phyloP scores from a whole-genome alignment of 2,888 invertebrate species.

The Chymomyza amoena region DNA sequence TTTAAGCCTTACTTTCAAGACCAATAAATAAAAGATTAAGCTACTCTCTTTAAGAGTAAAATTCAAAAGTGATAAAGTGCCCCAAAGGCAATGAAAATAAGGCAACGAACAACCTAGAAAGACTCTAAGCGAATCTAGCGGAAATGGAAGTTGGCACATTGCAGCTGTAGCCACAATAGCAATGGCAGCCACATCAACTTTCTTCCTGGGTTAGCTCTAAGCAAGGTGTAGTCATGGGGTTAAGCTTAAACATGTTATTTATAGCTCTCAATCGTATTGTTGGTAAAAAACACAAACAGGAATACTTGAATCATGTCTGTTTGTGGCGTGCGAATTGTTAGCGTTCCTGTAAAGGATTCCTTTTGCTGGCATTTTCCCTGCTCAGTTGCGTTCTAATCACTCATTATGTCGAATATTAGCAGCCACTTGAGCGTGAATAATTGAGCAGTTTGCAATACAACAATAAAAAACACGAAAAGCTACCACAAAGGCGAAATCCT shows the following conservation, averaged over 20 bases:
- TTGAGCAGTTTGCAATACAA: constrained; percentile 28
- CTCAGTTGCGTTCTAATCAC: constrained; percentile 6
- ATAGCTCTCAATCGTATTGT: constrained; percentile 28
- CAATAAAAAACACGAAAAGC: neutral
- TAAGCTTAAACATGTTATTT: constrained; percentile 62
- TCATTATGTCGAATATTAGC: constrained; percentile 10
- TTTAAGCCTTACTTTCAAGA: no score
- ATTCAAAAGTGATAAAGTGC: neutral
- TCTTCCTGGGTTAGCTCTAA: neutral
- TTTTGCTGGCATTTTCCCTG: neutral
- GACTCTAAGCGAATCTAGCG: neutral
- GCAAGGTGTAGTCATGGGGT: constrained; percentile 40
- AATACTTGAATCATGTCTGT: constrained; percentile 43
- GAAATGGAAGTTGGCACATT: neutral
- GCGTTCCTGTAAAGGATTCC: neutral
- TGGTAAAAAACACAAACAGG: neutral
- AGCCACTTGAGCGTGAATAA: constrained; percentile 13
- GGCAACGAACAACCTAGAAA: constrained; percentile 6
- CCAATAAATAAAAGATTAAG: no score
- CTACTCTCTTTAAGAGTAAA: no score
- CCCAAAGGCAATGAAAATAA: constrained; percentile 45
- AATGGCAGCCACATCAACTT: constrained; percentile 28
- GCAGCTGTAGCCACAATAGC: constrained; percentile 11
- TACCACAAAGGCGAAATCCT: neutral
- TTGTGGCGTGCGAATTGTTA: constrained; percentile 15